Evolutionary conservation across 2,888 invertebrate genomes (phyloP).

Genomic region (Empis stercorea): DNA sequence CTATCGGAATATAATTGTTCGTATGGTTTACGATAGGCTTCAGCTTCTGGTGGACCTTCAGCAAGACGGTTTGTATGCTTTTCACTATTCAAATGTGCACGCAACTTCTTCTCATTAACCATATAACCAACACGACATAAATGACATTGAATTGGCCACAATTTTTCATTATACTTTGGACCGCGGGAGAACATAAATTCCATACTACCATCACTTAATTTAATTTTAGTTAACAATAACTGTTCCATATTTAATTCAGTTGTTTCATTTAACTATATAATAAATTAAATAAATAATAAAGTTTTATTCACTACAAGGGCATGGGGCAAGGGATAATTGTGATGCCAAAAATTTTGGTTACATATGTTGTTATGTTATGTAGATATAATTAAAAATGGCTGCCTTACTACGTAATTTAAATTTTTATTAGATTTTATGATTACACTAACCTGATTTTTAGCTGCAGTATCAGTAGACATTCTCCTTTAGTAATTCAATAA

Average conservation of each 20-base stretch:
- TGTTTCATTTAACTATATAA: too few relatives aligned
- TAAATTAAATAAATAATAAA: too few relatives aligned
- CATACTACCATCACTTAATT: conserved; percentile 7
- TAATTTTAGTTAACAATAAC: conserved; percentile 1
- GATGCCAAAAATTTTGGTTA: too few relatives aligned
- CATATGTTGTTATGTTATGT: too few relatives aligned
- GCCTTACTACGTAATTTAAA: too few relatives aligned
- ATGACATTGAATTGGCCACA: conserved; percentile 12
- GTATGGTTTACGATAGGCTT: conserved; percentile 7
- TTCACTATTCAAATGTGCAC: conserved; percentile 4
- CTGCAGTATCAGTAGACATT: too few relatives aligned
- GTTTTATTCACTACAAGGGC: too few relatives aligned
- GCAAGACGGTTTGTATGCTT: conserved; percentile 3
- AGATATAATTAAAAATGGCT: too few relatives aligned
- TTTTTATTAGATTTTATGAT: too few relatives aligned
- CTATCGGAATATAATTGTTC: conserved; percentile 1
- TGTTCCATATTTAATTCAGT: not conserved
- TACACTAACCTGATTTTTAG: too few relatives aligned
- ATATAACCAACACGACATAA: conserved; percentile 9
- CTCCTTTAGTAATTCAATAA: too few relatives aligned
- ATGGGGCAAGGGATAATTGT: too few relatives aligned
- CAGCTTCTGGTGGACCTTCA: conserved; percentile 1
- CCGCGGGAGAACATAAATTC: conserved; percentile 8
- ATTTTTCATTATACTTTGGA: conserved; percentile 9
- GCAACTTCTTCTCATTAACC: conserved; percentile 3